A percentile compares a stretch with the other conserved stretches of the same genome.
Evolutionary conservation across 1,140 invertebrate species (phyloP).

Genomic region (Leptestheria dahalacensis): DNA sequence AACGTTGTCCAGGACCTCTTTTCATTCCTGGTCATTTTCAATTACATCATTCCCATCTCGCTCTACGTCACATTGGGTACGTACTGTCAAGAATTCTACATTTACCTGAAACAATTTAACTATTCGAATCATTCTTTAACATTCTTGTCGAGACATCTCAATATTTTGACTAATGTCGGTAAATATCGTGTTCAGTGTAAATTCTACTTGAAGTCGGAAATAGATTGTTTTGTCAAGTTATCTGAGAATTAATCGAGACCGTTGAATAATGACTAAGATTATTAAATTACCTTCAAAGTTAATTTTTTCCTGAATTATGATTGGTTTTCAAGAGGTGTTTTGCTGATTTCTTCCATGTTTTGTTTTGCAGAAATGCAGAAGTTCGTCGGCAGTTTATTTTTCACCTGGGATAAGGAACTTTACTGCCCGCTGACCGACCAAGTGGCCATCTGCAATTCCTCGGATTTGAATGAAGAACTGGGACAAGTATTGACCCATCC

Average conservation of each 20-base stretch:
- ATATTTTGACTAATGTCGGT: too few relatives aligned
- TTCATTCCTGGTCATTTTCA: constrained; percentile 43
- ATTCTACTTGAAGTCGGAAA: too few relatives aligned
- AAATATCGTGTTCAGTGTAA: too few relatives aligned
- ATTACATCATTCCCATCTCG: constrained; percentile 54
- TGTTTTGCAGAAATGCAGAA: constrained; percentile 42
- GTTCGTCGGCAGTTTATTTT: constrained; percentile 46
- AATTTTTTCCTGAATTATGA: too few relatives aligned
- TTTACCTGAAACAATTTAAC: too few relatives aligned
- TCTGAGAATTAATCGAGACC: too few relatives aligned
- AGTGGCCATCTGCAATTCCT: constrained; percentile 43
- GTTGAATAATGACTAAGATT: too few relatives aligned
- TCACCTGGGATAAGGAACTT: constrained; percentile 44
- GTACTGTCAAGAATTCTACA: too few relatives aligned
- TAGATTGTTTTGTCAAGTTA: too few relatives aligned
- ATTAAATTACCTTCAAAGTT: neutral
- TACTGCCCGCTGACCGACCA: constrained; percentile 34
- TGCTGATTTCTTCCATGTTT: constrained; percentile 32
- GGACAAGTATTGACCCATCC: constrained; percentile 38
- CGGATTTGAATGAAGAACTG: constrained; percentile 52
- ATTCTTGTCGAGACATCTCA: too few relatives aligned
- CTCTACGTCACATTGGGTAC: constrained; percentile 50
- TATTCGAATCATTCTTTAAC: too few relatives aligned
- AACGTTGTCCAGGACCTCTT: constrained; percentile 32
- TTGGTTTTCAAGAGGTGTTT: constrained; percentile 23